Evolutionary conservation across 2,888 invertebrate genomes (phyloP), one percentile per base, ranked within the genome.

Genomic region (Rosalia funebris): DNA sequence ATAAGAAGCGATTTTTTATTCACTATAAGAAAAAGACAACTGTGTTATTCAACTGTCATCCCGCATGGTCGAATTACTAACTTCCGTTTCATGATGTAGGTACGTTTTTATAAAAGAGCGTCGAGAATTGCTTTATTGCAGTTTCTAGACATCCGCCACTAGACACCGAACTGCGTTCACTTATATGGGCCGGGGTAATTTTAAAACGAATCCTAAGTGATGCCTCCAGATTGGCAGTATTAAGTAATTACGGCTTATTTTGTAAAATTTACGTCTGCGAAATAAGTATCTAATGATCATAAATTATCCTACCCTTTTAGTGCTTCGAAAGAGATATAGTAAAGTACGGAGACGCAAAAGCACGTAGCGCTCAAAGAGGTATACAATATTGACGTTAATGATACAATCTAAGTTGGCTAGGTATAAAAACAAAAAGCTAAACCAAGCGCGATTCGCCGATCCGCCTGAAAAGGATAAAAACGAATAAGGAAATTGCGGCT

Each of bases 311-410:
- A 50, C 14, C 50, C 50, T 39, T 20, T 25, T 11, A 50, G 15
- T 39, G 25, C 39, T 44, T 25, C 12, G 10, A 16, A 50, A 17
- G 17, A 47, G 15, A 20, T 25, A 50, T 50, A 20, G 15, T 50
- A 39, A 50, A 37, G 37, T n/a, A 39, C 10, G 31, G 15, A 36
- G 48, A 36, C n/a, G 34, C 11, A 47, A 47, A 34, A 20, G 50
- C 37, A 12, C 19, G 50, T 20, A 31, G 25, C 37, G 15, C n/a
- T 12, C 48, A 50, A 63, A 59, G 56, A 57, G 56, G 52, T 42
- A 57, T 59, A 56, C 62, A 57, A 59, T 63, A 63, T 59, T 57
- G 62, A 63, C 59, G 59, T 31, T 62, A 63, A 59, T 56, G 62
- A 59, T 59, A 59, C 59, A 56, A 56, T 53, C 62, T 50, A 54